phyloP scores from a whole-genome alignment of 2,113 vertebrate genomes.

The Rissa tridactyla region DNA sequence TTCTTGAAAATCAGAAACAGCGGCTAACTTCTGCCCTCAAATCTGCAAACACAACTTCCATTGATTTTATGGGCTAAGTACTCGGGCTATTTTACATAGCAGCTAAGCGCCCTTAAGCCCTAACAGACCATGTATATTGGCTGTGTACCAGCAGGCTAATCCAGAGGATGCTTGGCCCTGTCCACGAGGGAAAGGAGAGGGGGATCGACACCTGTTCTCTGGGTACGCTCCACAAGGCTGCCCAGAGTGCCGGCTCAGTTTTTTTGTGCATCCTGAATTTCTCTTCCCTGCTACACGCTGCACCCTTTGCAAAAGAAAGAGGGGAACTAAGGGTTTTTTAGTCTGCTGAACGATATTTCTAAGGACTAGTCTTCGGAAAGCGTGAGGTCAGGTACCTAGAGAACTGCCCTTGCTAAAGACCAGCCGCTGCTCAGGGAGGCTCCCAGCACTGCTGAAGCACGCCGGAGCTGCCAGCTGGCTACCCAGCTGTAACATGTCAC shows the following conservation, averaged over 20 bases:
- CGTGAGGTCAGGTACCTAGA: not conserved
- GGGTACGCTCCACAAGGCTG: not conserved
- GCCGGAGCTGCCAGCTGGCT: not conserved
- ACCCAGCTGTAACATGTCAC: not conserved
- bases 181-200: not conserved
- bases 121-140: constrained; percentile 24
- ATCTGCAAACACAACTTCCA: not conserved
- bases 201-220: constrained; percentile 1
- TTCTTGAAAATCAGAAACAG: not conserved
- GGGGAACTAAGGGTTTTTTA: not conserved
- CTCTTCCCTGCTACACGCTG: not conserved
- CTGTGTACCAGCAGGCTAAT: constrained; percentile 36
- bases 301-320: not conserved
- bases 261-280: not conserved
- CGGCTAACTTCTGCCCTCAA: not conserved
- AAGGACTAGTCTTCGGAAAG: not conserved
- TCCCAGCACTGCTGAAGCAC: not conserved
- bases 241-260: accelerated
- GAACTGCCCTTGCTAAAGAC: not conserved
- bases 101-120: constrained; percentile 41
- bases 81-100: constrained; percentile 39
- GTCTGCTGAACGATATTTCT: not conserved
- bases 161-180: constrained; percentile 23
- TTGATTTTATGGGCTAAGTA: constrained; percentile 41
- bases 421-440: not conserved